Evolutionary conservation across 2,113 vertebrate genomes (phyloP).

Genomic region (Paedocypris sp.): DNA sequence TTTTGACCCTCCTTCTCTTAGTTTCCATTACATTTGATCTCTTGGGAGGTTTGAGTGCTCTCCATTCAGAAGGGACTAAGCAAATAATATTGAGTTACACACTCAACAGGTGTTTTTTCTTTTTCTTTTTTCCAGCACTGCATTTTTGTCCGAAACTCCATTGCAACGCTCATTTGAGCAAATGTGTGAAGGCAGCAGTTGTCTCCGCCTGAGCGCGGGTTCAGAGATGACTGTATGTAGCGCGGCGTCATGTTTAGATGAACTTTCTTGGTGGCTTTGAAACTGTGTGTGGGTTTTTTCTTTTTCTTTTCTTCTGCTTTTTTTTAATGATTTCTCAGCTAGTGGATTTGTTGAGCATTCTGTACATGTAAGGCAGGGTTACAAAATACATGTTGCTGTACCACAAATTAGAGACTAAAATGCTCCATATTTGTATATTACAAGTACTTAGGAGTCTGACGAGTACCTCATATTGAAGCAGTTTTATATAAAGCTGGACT

Average conservation of each 20-base stretch:
- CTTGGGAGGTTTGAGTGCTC: constrained; percentile 29
- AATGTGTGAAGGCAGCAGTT: too few species aligned
- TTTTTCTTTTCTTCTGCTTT: neutral
- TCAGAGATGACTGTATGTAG: neutral
- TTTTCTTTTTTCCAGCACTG: constrained; percentile 30
- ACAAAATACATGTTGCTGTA: neutral
- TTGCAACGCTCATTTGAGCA: constrained; percentile 25
- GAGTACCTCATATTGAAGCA: constrained; percentile 39
- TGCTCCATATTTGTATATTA: constrained; percentile 37
- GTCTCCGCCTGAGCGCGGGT: too few species aligned
- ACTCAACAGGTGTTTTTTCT: constrained; percentile 10
- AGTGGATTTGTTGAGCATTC: neutral
- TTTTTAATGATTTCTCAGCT: neutral
- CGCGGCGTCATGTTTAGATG: neutral
- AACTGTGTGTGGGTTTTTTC: neutral
- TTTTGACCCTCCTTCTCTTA: constrained; percentile 11
- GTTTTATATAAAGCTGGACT: neutral
- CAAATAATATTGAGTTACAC: constrained; percentile 29
- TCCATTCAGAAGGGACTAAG: constrained; percentile 23
- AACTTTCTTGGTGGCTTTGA: neutral
- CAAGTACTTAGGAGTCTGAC: constrained; percentile 23
- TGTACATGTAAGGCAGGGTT: too few species aligned
- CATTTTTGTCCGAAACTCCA: constrained; percentile 20
- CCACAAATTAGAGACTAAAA: neutral
- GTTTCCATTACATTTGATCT: constrained; percentile 36